Evolutionary conservation across 2,888 invertebrate genomes (phyloP).

Genomic region (Isoperla grammatica): DNA sequence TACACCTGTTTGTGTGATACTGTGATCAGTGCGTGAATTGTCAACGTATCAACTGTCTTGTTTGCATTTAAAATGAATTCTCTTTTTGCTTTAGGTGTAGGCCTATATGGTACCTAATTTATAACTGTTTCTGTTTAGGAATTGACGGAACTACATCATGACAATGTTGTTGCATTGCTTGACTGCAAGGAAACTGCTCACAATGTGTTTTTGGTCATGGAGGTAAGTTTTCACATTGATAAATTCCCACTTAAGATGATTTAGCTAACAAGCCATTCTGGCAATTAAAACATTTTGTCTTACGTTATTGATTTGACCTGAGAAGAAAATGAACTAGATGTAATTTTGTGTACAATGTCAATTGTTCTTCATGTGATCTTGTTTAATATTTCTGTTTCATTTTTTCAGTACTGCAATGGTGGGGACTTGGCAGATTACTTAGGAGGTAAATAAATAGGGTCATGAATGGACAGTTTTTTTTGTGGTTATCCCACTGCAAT

Average conservation of each 20-base stretch:
- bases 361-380: no score
- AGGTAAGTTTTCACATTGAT: constrained; percentile 62
- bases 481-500: neutral
- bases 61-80: no score
- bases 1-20: neutral
- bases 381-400: constrained; percentile 13
- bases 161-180: constrained; percentile 95
- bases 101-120: neutral
- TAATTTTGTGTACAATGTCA: no score
- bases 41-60: no score
- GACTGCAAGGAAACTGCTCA: constrained; percentile 96
- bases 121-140: constrained; percentile 53
- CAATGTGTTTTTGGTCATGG: constrained; percentile 97
- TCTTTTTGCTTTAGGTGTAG: no score
- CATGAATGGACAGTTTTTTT: neutral
- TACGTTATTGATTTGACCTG: no score
- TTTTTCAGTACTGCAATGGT: constrained; percentile 89
- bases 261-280: no score
- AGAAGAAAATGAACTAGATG: no score
- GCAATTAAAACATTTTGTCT: no score
- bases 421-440: constrained; percentile 98
- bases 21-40: neutral
- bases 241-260: no score
- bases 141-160: constrained; percentile 93
- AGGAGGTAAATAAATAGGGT: constrained; percentile 55